These are phyloP conservation scores for Hydractinia symbiolongicarpus DNA, from an alignment of 30 jellyfish, hydroid and myxozoan genomes.

Conservation along the genomic window DNA sequence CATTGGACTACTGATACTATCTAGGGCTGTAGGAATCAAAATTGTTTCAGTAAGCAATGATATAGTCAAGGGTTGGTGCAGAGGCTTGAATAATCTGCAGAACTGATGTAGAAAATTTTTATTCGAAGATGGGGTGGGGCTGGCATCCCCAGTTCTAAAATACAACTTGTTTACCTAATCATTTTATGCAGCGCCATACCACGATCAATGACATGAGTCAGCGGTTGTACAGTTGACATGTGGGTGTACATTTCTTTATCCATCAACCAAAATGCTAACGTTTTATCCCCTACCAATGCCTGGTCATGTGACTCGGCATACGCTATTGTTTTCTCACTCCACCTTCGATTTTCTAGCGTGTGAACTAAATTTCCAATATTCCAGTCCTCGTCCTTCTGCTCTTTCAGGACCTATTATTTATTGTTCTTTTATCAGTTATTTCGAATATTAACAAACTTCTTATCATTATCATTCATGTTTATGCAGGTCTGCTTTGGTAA, in stretches of 20 bases:
- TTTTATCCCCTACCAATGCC: constrained; percentile 98
- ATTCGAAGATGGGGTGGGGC: no score
- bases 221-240: constrained; percentile 69
- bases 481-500: no score
- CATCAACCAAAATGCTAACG: constrained; percentile 98
- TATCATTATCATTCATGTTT: no score
- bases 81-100: no score
- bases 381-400: constrained; percentile 79
- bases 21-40: no score
- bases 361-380: constrained; percentile 77
- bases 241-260: constrained; percentile 94
- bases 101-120: no score
- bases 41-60: no score
- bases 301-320: constrained; percentile 99
- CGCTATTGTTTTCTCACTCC: constrained; percentile 79
- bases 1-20: no score
- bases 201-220: constrained; percentile 60
- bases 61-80: no score
- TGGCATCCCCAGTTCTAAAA: no score
- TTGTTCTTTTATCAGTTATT: no score
- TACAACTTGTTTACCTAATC: constrained; percentile 53
- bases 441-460: no score
- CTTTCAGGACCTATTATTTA: constrained; percentile 46
- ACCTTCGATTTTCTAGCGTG: constrained; percentile 72
- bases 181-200: constrained; percentile 94